Evolutionary conservation across 1,140 invertebrate genomes (phyloP).

Genomic region (Cydia fagiglandana): DNA sequence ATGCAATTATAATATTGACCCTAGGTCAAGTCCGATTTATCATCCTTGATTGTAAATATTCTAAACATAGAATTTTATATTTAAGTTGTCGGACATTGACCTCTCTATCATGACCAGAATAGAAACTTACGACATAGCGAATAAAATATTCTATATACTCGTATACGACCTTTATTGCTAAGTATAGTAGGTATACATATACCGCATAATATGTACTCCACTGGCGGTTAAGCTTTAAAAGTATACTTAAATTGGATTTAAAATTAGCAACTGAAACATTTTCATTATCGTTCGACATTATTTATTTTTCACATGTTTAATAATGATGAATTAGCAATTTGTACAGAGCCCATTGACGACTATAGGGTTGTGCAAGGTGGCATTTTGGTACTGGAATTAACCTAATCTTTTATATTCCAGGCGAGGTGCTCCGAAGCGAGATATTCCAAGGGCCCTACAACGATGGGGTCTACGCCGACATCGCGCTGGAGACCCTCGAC

Average conservation of each 20-base stretch:
- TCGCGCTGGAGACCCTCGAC: constrained; percentile 83
- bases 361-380: not conserved
- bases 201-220: not conserved
- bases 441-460: constrained; percentile 82
- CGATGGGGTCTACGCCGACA: constrained; percentile 80
- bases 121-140: not conserved
- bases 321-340: not conserved
- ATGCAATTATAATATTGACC: not conserved
- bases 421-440: constrained; percentile 79
- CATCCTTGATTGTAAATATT: not conserved
- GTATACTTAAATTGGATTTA: no score
- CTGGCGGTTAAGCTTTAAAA: no score
- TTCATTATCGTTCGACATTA: no score
- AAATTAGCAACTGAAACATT: no score
- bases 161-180: not conserved
- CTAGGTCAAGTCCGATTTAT: not conserved
- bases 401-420: constrained; percentile 62
- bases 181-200: not conserved
- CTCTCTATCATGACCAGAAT: not conserved
- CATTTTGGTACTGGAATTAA: not conserved
- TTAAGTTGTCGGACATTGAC: constrained; percentile 4
- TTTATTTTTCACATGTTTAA: no score
- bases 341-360: no score
- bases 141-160: not conserved
- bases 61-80: not conserved